Conservation (phyloP, 2,888 invertebrate genomes). For the Mellilla xanthometata region DNA sequence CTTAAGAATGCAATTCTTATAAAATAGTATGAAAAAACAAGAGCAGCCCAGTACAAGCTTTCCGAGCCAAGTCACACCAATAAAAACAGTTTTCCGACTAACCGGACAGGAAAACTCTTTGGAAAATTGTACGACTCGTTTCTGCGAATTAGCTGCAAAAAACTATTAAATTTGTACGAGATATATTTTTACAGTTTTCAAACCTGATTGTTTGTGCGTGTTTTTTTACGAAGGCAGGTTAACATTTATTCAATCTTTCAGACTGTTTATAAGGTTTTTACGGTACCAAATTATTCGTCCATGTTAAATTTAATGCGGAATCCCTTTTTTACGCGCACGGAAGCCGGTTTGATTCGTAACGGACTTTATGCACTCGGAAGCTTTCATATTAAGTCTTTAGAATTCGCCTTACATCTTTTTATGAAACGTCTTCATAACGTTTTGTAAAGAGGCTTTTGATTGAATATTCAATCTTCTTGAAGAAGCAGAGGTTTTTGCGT, state of each 20-base stretch:
- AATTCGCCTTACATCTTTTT: constrained; percentile 28
- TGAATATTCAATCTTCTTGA: constrained; percentile 4
- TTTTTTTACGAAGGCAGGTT: no score
- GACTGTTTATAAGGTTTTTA: no score
- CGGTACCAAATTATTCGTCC: no score
- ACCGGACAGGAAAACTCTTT: constrained; percentile 14
- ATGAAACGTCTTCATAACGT: constrained; percentile 28
- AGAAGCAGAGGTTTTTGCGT: constrained; percentile 3
- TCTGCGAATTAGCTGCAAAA: constrained; percentile 14
- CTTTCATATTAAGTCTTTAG: constrained; percentile 27
- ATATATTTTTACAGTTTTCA: constrained; percentile 17
- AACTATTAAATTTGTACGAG: constrained; percentile 10
- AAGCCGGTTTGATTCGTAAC: constrained; percentile 50
- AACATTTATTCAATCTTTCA: no score
- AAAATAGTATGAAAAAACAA: no score
- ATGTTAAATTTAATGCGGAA: not conserved
- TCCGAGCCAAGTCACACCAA: not conserved
- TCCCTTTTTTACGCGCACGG: constrained; percentile 24
- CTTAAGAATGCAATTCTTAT: no score
- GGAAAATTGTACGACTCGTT: constrained; percentile 10
- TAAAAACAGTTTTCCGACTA: constrained; percentile 1
- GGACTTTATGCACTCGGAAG: constrained; percentile 31
- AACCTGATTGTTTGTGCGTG: not conserved
- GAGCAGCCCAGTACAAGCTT: no score
- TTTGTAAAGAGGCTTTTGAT: constrained; percentile 18